phyloP scores from a whole-genome alignment of 2,888 invertebrate genomes.

The Unio pictorum region DNA sequence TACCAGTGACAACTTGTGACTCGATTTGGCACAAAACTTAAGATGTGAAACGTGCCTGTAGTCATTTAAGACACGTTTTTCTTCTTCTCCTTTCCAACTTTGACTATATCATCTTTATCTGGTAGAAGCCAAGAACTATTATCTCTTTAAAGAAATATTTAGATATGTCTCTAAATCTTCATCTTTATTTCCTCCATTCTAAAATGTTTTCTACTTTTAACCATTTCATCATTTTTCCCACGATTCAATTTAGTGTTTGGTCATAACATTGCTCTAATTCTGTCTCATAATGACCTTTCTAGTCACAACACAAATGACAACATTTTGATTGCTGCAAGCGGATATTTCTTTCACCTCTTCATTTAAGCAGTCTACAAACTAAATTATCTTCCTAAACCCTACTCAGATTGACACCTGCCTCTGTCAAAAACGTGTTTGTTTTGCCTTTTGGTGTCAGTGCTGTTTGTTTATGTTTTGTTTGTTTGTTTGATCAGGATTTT shows the following conservation, averaged over 20 bases:
- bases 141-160: conserved; percentile 22
- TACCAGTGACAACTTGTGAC: conserved; percentile 12
- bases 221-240: background rate
- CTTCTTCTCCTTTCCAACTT: conserved; percentile 10
- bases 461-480: too few relatives aligned
- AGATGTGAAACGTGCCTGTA: conserved; percentile 21
- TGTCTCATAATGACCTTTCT: conserved; percentile 14
- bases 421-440: too few relatives aligned
- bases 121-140: conserved; percentile 20
- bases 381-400: too few relatives aligned
- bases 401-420: too few relatives aligned
- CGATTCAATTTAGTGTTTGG: conserved; percentile 3
- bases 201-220: background rate
- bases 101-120: conserved; percentile 21
- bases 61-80: conserved; percentile 15
- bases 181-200: background rate
- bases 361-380: too few relatives aligned
- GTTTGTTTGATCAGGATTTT: too few relatives aligned
- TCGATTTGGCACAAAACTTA: conserved; percentile 16
- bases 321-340: background rate
- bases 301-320: conserved; percentile 4
- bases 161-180: conserved; percentile 1
- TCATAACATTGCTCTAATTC: conserved; percentile 2
- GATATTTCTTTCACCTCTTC: too few relatives aligned
- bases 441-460: too few relatives aligned